phyloP scores from a whole-genome alignment of 2,888 invertebrate species.

The Blera fallax region DNA sequence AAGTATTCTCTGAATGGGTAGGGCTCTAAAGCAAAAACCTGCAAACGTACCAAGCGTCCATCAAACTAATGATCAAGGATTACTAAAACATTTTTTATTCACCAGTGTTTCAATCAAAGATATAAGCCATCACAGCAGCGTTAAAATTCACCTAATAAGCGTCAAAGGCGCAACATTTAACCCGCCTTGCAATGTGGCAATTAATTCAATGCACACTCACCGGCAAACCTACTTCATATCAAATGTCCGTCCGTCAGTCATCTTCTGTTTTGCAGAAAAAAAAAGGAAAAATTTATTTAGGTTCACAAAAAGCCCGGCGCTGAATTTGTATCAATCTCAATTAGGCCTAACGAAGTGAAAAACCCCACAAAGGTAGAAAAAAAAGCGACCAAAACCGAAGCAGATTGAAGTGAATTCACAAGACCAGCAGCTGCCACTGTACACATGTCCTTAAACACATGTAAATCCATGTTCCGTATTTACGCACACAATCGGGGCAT shows the following conservation, averaged over 20 bases:
- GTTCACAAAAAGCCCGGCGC: constrained; percentile 6
- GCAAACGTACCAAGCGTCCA: background rate
- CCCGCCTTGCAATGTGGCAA: constrained; percentile 39
- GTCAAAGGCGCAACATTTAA: constrained; percentile 48
- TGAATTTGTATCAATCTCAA: constrained; percentile 71
- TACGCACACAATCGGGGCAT: constrained; percentile 44
- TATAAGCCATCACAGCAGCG: constrained; percentile 10
- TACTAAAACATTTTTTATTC: background rate
- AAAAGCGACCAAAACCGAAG: background rate
- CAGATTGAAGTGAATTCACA: constrained; percentile 11
- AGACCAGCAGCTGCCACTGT: constrained; percentile 38
- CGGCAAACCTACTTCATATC: background rate
- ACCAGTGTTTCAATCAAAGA: background rate
- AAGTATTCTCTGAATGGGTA: constrained; percentile 36
- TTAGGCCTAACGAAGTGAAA: constrained; percentile 71
- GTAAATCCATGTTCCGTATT: constrained; percentile 66
- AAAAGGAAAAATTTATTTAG: background rate
- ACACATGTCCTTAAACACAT: constrained; percentile 64
- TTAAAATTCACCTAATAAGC: constrained; percentile 59
- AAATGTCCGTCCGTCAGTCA: constrained; percentile 12
- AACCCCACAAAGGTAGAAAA: constrained; percentile 36
- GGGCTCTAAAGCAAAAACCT: constrained; percentile 9
- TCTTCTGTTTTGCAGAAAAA: constrained; percentile 32
- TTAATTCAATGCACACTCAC: constrained; percentile 51
- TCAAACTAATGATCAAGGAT: constrained; percentile 48